These are phyloP conservation scores for Staurois parvus DNA, from an alignment of 2,797 vertebrate genomes.

Conservation along the genomic window DNA sequence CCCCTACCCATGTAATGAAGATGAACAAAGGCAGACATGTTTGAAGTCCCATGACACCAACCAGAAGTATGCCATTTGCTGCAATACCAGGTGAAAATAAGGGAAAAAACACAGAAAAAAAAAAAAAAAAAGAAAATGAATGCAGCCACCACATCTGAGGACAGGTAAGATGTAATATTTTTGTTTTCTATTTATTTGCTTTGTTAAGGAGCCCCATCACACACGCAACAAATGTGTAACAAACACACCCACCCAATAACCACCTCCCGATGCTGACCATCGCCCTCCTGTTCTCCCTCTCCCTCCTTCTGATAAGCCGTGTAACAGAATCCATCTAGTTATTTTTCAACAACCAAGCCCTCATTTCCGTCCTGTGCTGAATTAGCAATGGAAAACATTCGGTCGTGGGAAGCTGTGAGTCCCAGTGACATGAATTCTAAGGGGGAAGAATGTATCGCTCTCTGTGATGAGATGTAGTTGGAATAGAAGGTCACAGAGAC, in stretches of 20 bases:
- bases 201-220: neutral
- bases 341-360: slow-evolving; percentile 1
- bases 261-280: neutral
- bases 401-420: slow-evolving; percentile 35
- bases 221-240: neutral
- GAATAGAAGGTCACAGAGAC: slow-evolving; percentile 28
- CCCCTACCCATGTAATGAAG: too few species aligned
- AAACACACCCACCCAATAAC: neutral
- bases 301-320: neutral
- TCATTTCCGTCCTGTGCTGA: slow-evolving; percentile 39
- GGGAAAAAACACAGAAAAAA: too few species aligned
- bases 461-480: neutral
- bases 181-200: neutral
- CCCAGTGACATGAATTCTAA: slow-evolving; percentile 51
- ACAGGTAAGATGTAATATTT: too few species aligned
- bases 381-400: slow-evolving; percentile 24
- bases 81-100: too few species aligned
- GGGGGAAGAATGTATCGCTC: slow-evolving; percentile 5
- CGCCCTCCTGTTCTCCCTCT: neutral
- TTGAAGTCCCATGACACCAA: too few species aligned
- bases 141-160: too few species aligned
- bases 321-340: slow-evolving; percentile 3
- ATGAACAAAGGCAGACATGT: too few species aligned
- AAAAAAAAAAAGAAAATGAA: too few species aligned
- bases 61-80: too few species aligned